A percentile compares a stretch with the other conserved stretches of the same genome.
These are phyloP conservation scores for Odocoileus virginianus DNA, from an alignment of 2,113 vertebrate species.

Conservation along the genomic window DNA sequence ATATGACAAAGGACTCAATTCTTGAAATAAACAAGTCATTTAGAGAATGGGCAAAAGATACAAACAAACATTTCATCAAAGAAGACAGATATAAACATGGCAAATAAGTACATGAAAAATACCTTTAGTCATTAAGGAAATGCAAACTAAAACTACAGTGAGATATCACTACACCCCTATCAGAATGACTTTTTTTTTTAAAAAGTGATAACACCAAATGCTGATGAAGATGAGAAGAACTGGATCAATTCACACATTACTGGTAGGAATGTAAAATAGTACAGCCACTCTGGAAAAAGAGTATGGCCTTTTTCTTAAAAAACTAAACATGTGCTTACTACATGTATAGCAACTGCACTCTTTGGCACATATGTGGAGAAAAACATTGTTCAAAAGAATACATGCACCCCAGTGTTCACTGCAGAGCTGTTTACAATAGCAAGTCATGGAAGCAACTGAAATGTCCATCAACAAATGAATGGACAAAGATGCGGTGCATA, in stretches of 20 bases:
- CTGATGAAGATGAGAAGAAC: background rate
- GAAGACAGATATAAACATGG: background rate
- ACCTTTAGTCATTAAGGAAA: background rate
- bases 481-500: background rate
- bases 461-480: background rate
- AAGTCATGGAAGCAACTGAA: background rate
- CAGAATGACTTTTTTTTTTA: background rate
- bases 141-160: background rate
- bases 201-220: background rate
- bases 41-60: background rate
- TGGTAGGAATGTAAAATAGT: background rate
- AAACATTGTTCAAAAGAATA: background rate
- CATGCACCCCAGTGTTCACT: background rate
- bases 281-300: background rate
- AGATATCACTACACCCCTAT: background rate
- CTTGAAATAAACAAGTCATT: background rate
- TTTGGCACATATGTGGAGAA: background rate
- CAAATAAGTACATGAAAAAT: slow-evolving; percentile 5
- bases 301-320: background rate
- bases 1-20: background rate
- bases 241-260: background rate
- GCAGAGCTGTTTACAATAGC: background rate
- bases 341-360: background rate
- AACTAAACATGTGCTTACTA: background rate
- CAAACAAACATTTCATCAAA: background rate